Evolutionary conservation across 2,888 invertebrate species (phyloP).

Genomic region (Drosophila parthenogenetica): DNA sequence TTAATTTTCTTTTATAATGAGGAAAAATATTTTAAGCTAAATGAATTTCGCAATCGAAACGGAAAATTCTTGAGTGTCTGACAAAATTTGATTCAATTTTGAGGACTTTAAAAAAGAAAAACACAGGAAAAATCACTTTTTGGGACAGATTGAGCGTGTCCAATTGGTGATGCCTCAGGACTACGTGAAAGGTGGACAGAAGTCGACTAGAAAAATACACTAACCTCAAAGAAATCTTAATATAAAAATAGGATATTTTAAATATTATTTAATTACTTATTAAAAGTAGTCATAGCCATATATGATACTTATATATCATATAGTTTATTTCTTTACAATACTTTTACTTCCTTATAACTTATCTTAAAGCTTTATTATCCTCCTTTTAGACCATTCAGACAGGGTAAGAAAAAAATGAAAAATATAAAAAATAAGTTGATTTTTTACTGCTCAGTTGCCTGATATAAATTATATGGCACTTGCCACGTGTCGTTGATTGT

Average conservation of each 20-base stretch:
- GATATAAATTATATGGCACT: constrained; percentile 76
- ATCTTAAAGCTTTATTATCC: too few relatives aligned
- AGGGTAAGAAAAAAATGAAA: constrained; percentile 18
- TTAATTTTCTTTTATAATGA: constrained; percentile 59
- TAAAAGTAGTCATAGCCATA: too few relatives aligned
- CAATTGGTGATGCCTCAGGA: constrained; percentile 49
- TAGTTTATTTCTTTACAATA: too few relatives aligned
- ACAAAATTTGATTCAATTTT: constrained; percentile 23
- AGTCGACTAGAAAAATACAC: not conserved
- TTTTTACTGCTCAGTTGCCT: constrained; percentile 37
- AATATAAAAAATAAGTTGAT: constrained; percentile 35
- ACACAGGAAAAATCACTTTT: constrained; percentile 1
- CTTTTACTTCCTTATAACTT: not conserved
- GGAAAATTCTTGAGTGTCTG: constrained; percentile 10
- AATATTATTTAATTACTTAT: not conserved
- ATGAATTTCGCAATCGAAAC: constrained; percentile 36
- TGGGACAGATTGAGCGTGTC: constrained; percentile 45
- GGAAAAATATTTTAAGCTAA: constrained; percentile 50
- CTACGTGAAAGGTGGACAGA: not conserved
- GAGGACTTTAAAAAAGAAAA: constrained; percentile 24
- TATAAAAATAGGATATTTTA: not conserved
- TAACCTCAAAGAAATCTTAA: not conserved
- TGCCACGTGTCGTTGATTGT: constrained; percentile 78
- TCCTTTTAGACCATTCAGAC: not conserved
- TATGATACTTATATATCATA: too few relatives aligned